Conservation (phyloP, 2,888 invertebrate genomes). For the Adineta ricciae region DNA sequence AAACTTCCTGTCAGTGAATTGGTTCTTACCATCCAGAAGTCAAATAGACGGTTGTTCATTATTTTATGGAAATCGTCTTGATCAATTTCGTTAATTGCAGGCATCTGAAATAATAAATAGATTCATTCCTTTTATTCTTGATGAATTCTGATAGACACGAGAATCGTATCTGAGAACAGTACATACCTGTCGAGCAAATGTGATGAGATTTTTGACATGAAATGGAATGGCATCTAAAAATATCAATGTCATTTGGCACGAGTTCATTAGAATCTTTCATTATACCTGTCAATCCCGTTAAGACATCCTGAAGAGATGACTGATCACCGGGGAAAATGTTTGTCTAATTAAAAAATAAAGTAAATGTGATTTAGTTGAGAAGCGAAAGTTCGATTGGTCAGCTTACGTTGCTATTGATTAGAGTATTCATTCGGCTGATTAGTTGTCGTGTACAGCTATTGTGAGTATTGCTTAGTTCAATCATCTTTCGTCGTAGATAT, state of each 20-base stretch:
- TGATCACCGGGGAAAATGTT: neutral
- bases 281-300: neutral
- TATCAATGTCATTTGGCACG: no score
- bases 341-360: neutral
- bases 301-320: neutral
- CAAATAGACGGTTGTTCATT: slow-evolving; percentile 29
- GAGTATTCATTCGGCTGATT: neutral
- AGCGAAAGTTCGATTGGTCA: neutral
- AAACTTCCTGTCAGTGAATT: neutral
- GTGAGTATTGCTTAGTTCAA: neutral
- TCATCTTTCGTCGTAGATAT: neutral
- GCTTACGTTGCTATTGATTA: neutral
- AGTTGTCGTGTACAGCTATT: neutral
- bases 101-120: slow-evolving; percentile 27
- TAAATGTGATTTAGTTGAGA: no score
- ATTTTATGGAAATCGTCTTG: slow-evolving; percentile 26
- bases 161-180: no score
- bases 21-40: neutral
- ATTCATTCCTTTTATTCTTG: no score
- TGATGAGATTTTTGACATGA: slow-evolving; percentile 1
- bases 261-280: neutral
- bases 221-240: slow-evolving; percentile 8
- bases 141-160: no score
- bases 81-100: slow-evolving; percentile 23
- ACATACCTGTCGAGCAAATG: neutral